Evolutionary conservation across 2,797 vertebrate species (phyloP), one percentile per base, ranked within the genome.

Genomic region (Chelon auratus): DNA sequence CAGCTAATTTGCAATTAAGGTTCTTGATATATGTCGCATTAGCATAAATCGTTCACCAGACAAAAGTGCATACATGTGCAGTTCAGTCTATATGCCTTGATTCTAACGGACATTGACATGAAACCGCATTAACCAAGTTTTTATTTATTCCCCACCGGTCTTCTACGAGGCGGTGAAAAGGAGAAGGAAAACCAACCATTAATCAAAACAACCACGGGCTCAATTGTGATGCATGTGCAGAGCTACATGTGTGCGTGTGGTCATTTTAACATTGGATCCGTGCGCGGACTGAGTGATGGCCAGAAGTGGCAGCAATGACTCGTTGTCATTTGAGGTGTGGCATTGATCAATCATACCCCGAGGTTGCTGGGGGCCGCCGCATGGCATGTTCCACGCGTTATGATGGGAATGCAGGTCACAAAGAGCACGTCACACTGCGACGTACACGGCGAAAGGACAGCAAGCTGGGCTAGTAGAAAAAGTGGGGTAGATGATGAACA

Each of bases 261-360:
- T 68, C 70, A 62, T 73, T 84, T 75, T 64, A 80, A 72, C 54
- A 50, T 55, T 43, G 50, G 61, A 69, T 70, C 51, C 45, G 43
- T 63, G 80, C 17, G 13, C 40, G 18, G 90, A 92, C 40, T 22
- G 90, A 92, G 78, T 64, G 77, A 93, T 93, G 81, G 69, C 67
- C 75, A 78, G 62, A 70, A 69, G 50, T 69, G 77, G 70, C 81
- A 78, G 64, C 72, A 84, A 84, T 87, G 91, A 93, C 81, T 74
- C 67, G 82, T 74, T 93, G 92, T 92, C 91, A 89, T 67, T 74
- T 56, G 62, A 86, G 84, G 72, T 67, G 75, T 61, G 61, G 75
- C 77, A 81, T 60, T 92, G 89, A 94, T 95, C 90, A 89, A 92
- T 94, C 92, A 91, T 65, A 61, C 50, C 73, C 59, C 17, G 39